Evolutionary conservation across 23 tunicate genomes (phyloP), one percentile per base, ranked within the genome.

Genomic region (Halocynthia roretzi): DNA sequence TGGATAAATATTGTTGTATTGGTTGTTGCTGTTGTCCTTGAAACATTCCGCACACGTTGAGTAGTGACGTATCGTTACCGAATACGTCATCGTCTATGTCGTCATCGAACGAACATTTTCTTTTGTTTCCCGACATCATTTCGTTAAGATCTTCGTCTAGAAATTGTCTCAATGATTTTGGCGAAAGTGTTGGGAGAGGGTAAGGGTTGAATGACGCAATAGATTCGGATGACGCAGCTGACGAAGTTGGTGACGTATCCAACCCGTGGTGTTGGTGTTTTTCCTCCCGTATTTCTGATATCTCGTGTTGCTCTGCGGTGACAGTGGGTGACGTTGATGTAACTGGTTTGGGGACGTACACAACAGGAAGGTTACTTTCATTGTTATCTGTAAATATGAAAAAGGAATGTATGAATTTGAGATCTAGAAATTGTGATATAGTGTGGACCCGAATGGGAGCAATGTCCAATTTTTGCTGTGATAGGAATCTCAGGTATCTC

Each of bases 21-120:
- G 22, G 70, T 15, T 65, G 70, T 65, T 65, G 70, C 22, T 15
- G 22, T 15, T 65, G 70, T 20, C 48, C 48, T 9, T 65, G 22
- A 65, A 65, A 65, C 22, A 65, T 65, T 5, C 31, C 70, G 19
- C 70, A 65, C 10, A 48, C 70, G 31, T 65, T 65, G 48, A 65
- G 14, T 15, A 65, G 31, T 15, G 70, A 65, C 70, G 70, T 15
- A 20, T 65, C 70, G 77, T 71, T 52, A 8, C 71, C 50, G 69
- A 81, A 81, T 7, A 81, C 84, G 84, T 81, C 84, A 81, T 81
- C 84, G 50, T 81, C 84, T 56, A 51, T 74, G 68, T 81, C 84
- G 65, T 81, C 84, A 60, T 62, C 53, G 5, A 67, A 51, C 7
- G 61, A 61, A 58, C 58, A 74, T 56, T 81, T 81, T 40, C 83